Conservation (phyloP, 2,888 invertebrate genomes). For the Malthinus flaveolus region DNA sequence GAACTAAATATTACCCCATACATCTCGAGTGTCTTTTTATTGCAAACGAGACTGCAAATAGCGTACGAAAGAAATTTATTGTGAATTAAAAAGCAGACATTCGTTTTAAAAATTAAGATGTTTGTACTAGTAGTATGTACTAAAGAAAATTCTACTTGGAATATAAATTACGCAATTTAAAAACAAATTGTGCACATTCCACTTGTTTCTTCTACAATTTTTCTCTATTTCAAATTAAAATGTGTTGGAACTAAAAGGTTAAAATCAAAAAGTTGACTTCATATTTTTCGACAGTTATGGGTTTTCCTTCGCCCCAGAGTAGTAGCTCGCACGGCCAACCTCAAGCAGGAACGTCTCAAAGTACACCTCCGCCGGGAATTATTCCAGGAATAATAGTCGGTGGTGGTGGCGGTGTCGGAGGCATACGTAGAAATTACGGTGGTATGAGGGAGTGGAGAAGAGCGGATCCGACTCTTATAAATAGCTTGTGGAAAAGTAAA, state of each 20-base stretch:
- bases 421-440: constrained; percentile 58
- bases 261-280: not conserved
- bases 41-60: not conserved
- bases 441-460: constrained; percentile 74
- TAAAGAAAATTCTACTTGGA: constrained; percentile 1
- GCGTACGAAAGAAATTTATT: not conserved
- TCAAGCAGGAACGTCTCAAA: constrained; percentile 51
- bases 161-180: constrained; percentile 3
- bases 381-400: constrained; percentile 58
- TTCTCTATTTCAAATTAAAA: not conserved
- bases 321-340: constrained; percentile 62
- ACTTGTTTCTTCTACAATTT: not conserved
- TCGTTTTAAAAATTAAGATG: constrained; percentile 1
- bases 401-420: constrained; percentile 60
- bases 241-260: not conserved
- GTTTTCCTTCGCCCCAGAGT: constrained; percentile 59
- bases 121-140: too few relatives aligned
- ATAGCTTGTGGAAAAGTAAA: constrained; percentile 73
- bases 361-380: constrained; percentile 57
- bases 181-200: not conserved
- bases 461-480: constrained; percentile 72
- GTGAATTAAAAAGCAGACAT: constrained; percentile 7
- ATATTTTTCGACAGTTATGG: constrained; percentile 46
- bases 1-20: constrained; percentile 1
- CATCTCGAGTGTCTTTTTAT: not conserved